Percentiles rank a stretch among this genome's conserved stretches.
These are phyloP conservation scores for Zootoca vivipara DNA, from an alignment of 2,113 vertebrate species.

Conservation along the genomic window DNA sequence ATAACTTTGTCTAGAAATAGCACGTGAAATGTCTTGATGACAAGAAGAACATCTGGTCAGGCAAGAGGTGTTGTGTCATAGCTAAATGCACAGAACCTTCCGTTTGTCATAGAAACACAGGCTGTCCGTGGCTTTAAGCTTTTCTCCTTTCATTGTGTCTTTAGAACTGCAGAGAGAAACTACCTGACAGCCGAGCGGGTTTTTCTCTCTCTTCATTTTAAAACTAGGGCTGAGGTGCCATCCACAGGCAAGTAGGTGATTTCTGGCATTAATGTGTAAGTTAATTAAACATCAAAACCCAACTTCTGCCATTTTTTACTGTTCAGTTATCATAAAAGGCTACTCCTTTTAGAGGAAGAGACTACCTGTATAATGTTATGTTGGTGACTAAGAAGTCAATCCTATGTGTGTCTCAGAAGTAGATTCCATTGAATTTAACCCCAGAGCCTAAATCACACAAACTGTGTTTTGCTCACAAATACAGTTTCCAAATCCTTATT, in stretches of 20 bases:
- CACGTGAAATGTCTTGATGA: neutral
- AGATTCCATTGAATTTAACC: too few relatives aligned
- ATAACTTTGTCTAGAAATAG: neutral
- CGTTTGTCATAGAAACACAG: neutral
- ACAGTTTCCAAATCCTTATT: neutral
- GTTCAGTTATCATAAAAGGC: neutral
- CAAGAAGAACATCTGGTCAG: neutral
- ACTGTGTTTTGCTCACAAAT: neutral
- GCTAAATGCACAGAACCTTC: neutral
- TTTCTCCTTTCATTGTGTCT: neutral
- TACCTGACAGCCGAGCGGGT: neutral
- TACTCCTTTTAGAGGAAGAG: neutral
- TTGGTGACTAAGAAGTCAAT: neutral
- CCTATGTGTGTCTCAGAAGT: too few relatives aligned
- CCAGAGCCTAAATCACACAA: neutral
- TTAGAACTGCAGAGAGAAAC: neutral
- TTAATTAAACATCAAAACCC: neutral
- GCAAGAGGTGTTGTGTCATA: neutral
- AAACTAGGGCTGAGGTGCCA: neutral
- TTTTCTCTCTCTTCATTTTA: neutral
- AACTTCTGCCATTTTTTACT: neutral
- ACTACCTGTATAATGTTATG: neutral
- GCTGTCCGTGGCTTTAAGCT: neutral
- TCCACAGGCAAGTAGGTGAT: neutral
- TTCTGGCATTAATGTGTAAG: neutral